A percentile compares a stretch with the other conserved stretches of the same genome.
Conservation (phyloP, 1,140 invertebrate species). For the Platorchestia sp. region DNA sequence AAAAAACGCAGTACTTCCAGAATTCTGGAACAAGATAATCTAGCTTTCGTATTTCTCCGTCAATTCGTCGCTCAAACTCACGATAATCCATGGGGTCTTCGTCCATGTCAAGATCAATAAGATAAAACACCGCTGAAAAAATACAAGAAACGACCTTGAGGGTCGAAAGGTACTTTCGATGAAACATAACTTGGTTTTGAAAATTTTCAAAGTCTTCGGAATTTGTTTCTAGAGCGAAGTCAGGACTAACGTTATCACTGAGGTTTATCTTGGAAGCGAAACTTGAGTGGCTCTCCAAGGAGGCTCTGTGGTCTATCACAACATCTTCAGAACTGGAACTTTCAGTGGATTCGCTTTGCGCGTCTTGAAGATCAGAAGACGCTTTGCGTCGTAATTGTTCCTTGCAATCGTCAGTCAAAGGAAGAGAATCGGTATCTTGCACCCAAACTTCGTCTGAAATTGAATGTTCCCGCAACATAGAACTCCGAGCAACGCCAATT, state of each 20-base stretch:
- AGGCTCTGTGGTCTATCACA: neutral
- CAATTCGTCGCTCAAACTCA: conserved; percentile 63
- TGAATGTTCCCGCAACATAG: neutral
- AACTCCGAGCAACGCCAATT: neutral
- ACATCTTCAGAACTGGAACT: conserved; percentile 34
- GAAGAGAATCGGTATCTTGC: conserved; percentile 21
- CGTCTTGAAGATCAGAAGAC: neutral
- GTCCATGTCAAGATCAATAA: conserved; percentile 21
- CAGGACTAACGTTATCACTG: neutral
- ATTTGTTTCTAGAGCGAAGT: neutral
- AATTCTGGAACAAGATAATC: conserved; percentile 42
- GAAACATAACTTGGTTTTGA: conserved; percentile 45
- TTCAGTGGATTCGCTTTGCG: neutral
- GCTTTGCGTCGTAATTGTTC: conserved; percentile 28
- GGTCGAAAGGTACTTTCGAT: conserved; percentile 66
- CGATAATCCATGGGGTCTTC: conserved; percentile 27
- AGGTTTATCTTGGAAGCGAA: neutral
- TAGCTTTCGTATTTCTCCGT: conserved; percentile 64
- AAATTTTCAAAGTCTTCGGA: conserved; percentile 5
- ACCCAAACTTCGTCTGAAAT: neutral
- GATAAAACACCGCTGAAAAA: conserved; percentile 65
- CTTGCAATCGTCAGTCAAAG: conserved; percentile 21
- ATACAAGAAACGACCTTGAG: conserved; percentile 67
- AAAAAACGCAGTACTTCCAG: neutral
- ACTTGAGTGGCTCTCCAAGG: neutral